These are phyloP conservation scores for Ectemnius cavifrons DNA, from an alignment of 2,888 invertebrate genomes.

Conservation along the genomic window DNA sequence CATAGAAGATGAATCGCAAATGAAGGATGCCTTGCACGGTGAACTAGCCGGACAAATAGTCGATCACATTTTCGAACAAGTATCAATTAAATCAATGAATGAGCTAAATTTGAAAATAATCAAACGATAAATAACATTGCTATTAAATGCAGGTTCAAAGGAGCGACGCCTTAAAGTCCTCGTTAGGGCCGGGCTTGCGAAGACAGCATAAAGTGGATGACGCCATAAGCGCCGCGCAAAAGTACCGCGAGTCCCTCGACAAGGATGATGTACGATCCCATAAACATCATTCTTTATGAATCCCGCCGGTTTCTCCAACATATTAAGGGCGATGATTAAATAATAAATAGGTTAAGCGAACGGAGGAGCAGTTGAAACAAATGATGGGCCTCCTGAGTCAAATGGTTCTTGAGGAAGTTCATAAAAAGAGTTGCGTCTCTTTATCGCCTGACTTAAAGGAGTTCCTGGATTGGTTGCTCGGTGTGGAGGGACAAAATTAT, in stretches of 20 bases:
- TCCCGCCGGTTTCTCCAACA: neutral
- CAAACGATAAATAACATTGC: no score
- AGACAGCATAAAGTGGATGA: constrained; percentile 57
- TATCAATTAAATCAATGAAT: constrained; percentile 25
- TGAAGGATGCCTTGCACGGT: constrained; percentile 63
- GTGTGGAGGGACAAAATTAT: constrained; percentile 20
- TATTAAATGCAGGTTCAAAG: constrained; percentile 55
- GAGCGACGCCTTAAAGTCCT: constrained; percentile 57
- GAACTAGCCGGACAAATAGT: constrained; percentile 70
- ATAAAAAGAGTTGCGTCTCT: constrained; percentile 64
- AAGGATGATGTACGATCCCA: constrained; percentile 51
- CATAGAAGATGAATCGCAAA: constrained; percentile 66
- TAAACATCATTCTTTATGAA: neutral
- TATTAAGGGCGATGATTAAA: neutral
- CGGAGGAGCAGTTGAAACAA: constrained; percentile 60
- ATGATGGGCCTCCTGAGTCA: constrained; percentile 56
- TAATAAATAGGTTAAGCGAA: constrained; percentile 57
- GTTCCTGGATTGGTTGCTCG: constrained; percentile 67
- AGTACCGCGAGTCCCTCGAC: constrained; percentile 51
- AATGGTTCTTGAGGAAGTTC: constrained; percentile 53
- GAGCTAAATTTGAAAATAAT: no score
- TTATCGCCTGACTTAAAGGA: constrained; percentile 61
- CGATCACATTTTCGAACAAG: constrained; percentile 67
- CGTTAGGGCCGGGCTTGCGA: constrained; percentile 63
- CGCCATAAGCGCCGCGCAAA: constrained; percentile 44